phyloP scores from a whole-genome alignment of 2,888 invertebrate genomes.

The Molanna angustata region DNA sequence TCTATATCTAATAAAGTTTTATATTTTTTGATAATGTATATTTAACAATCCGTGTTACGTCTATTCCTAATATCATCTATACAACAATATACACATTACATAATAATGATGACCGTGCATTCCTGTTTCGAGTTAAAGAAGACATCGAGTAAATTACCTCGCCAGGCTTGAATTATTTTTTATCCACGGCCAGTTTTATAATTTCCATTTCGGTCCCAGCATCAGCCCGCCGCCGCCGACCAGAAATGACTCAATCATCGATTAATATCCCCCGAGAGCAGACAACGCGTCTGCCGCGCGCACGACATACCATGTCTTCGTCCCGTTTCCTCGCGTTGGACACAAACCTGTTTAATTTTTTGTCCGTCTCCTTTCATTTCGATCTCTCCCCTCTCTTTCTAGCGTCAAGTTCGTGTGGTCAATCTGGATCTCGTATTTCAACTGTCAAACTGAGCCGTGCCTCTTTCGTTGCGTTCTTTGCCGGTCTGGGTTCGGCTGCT shows the following conservation, averaged over 20 bases:
- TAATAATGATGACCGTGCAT: no score
- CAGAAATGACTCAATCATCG: conserved; percentile 21
- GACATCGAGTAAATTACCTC: conserved; percentile 4
- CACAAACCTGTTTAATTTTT: neutral
- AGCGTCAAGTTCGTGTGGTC: no score
- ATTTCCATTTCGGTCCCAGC: neutral
- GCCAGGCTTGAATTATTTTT: neutral
- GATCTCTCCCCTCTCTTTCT: neutral
- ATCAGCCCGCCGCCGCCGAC: neutral
- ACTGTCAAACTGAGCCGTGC: neutral
- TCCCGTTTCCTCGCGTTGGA: neutral
- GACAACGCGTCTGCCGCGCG: neutral
- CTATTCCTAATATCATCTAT: no score
- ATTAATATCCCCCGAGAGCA: conserved; percentile 8
- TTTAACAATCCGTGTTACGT: no score
- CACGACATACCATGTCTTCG: neutral
- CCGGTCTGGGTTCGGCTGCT: no score
- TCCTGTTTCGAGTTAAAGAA: neutral
- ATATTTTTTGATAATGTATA: no score
- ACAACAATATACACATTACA: no score
- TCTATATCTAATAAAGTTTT: no score
- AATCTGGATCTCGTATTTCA: neutral
- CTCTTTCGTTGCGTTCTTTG: neutral
- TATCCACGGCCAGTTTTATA: neutral
- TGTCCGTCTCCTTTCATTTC: neutral